Percentiles rank a stretch among this genome's conserved stretches.
phyloP scores from a whole-genome alignment of 1,140 invertebrate species.

The Drosophila tropicalis region DNA sequence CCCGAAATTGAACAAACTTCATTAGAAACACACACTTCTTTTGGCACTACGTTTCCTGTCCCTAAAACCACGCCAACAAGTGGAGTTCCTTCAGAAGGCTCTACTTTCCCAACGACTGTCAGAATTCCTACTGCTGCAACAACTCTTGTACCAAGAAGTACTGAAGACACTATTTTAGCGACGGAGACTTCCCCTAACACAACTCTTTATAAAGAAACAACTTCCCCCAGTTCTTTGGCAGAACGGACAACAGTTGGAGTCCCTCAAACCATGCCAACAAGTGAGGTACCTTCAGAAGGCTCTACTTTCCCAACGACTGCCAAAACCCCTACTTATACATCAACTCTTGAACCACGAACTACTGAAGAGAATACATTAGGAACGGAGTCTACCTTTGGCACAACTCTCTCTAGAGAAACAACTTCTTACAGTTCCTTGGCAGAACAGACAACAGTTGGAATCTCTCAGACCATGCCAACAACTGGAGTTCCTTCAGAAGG shows the following conservation, averaged over 20 bases:
- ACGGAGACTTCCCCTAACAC: background rate
- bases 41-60: no score
- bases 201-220: background rate
- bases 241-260: background rate
- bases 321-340: background rate
- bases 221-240: background rate
- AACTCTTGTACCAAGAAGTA: background rate
- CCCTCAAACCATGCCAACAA: background rate
- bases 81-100: background rate
- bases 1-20: background rate
- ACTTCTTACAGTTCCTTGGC: background rate
- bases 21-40: background rate
- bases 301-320: background rate
- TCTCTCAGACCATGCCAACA: background rate
- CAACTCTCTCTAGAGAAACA: background rate
- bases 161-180: background rate
- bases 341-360: background rate
- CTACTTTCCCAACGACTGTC: background rate
- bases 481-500: background rate
- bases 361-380: background rate
- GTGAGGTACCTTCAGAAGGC: background rate
- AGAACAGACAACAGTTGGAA: background rate
- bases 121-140: background rate
- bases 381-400: background rate
- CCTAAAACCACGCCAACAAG: background rate